Conservation (phyloP, 2,797 vertebrate species). For the Trichosurus vulpecula region DNA sequence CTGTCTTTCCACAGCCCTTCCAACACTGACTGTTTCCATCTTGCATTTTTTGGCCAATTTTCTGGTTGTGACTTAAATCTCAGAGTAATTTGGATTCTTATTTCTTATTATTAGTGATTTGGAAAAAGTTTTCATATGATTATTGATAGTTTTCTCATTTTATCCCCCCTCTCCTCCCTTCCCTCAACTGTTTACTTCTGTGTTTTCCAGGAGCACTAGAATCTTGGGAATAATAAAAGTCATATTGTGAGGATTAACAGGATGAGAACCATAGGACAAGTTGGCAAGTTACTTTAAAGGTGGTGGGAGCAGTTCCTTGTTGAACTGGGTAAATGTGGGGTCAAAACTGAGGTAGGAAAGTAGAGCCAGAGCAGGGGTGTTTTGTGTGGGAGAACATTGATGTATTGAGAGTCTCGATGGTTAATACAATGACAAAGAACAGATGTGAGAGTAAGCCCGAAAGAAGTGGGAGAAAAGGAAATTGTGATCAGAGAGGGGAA, state of each 20-base stretch:
- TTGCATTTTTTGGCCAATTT: neutral
- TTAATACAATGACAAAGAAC: neutral
- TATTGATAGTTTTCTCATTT: neutral
- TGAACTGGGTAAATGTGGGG: neutral
- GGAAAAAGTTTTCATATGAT: neutral
- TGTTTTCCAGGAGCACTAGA: neutral
- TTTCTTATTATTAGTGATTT: neutral
- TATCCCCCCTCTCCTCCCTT: too few relatives aligned
- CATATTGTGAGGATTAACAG: neutral
- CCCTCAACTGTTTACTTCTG: neutral
- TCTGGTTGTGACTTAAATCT: neutral
- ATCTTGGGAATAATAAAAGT: neutral
- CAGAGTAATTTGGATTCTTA: neutral
- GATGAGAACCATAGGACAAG: neutral
- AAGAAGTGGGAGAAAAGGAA: neutral
- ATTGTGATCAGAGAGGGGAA: neutral
- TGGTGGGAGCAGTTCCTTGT: neutral
- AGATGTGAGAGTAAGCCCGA: neutral
- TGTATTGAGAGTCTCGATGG: neutral
- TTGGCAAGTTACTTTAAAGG: neutral
- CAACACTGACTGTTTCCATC: neutral
- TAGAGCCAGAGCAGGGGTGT: neutral
- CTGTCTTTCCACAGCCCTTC: neutral
- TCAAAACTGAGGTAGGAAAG: neutral
- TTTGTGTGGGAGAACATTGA: neutral